phyloP scores from a whole-genome alignment of 2,113 vertebrate genomes.

The Manacus vitellinus region DNA sequence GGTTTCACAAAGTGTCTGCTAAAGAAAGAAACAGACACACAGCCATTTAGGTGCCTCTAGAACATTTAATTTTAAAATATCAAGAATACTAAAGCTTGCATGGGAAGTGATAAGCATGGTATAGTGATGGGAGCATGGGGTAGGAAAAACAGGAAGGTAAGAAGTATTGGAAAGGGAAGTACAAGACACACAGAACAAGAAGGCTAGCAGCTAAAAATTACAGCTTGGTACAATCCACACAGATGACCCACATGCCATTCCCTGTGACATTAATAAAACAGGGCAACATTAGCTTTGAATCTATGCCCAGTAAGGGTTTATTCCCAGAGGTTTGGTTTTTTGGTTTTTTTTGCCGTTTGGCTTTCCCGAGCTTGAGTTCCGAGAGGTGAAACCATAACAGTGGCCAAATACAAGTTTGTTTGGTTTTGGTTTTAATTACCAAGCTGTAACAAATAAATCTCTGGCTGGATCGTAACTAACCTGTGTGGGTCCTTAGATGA shows the following conservation, averaged over 20 bases:
- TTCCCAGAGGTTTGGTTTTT: neutral
- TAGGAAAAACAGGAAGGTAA: neutral
- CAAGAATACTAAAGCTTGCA: neutral
- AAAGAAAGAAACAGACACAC: constrained; percentile 37
- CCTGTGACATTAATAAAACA: constrained; percentile 4
- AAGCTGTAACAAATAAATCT: constrained; percentile 58
- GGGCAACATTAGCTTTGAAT: neutral
- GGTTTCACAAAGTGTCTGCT: constrained; percentile 4
- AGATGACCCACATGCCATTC: neutral
- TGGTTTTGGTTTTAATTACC: constrained; percentile 20
- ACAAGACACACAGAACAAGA: neutral
- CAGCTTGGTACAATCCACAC: constrained; percentile 31
- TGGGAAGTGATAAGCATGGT: neutral
- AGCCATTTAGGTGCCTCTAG: constrained; percentile 4
- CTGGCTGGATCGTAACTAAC: constrained; percentile 82
- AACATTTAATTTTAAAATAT: constrained; percentile 36
- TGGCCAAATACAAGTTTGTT: constrained; percentile 40
- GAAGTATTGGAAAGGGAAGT: neutral
- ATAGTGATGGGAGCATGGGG: neutral
- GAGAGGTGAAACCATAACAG: constrained; percentile 15
- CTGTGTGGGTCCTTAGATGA: constrained; percentile 99
- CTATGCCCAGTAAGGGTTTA: neutral
- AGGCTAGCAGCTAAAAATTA: constrained; percentile 41
- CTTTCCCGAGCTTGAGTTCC: constrained; percentile 17
- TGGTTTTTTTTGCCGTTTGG: neutral